Evolutionary conservation across 53 echinoderm and acorn worm species (phyloP).

Genomic region (Holothuria leucospilota): DNA sequence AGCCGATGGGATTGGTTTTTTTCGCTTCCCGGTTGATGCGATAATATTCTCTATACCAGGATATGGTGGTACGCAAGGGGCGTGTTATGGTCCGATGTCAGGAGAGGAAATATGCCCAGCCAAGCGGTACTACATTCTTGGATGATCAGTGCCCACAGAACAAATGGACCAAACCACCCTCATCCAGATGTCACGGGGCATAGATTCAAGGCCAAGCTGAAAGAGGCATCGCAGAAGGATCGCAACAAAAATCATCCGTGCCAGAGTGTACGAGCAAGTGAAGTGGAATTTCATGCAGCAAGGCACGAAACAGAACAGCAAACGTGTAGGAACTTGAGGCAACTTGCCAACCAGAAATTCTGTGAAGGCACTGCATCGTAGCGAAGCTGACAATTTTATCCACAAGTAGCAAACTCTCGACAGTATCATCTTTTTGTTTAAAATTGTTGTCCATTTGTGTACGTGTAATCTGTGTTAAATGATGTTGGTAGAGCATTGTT

Average conservation of each 20-base stretch:
- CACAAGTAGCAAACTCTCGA: neutral
- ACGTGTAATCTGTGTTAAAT: too few species aligned
- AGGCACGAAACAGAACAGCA: conserved; percentile 27
- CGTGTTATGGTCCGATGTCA: conserved; percentile 19
- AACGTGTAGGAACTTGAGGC: conserved; percentile 32
- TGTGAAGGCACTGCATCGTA: conserved; percentile 25
- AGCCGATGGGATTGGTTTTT: conserved; percentile 29
- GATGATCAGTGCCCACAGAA: neutral
- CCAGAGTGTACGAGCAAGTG: conserved; percentile 41
- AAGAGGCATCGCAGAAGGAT: conserved; percentile 22
- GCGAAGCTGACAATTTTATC: conserved; percentile 25
- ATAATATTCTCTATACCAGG: conserved; percentile 32
- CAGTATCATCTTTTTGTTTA: neutral
- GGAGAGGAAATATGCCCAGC: conserved; percentile 21
- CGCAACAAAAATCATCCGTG: conserved; percentile 20
- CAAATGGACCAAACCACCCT: conserved; percentile 15
- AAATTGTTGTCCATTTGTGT: too few species aligned
- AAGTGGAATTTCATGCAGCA: conserved; percentile 44
- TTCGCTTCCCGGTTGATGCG: conserved; percentile 27
- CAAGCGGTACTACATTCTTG: conserved; percentile 30
- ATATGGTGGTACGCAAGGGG: neutral
- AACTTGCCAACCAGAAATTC: neutral
- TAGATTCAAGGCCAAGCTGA: conserved; percentile 39
- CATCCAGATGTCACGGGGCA: conserved; percentile 18
- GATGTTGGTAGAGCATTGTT: too few species aligned